Base-by-base conservation (phyloP, 2,888 invertebrate species). In the Esperia sulphurella region DNA sequence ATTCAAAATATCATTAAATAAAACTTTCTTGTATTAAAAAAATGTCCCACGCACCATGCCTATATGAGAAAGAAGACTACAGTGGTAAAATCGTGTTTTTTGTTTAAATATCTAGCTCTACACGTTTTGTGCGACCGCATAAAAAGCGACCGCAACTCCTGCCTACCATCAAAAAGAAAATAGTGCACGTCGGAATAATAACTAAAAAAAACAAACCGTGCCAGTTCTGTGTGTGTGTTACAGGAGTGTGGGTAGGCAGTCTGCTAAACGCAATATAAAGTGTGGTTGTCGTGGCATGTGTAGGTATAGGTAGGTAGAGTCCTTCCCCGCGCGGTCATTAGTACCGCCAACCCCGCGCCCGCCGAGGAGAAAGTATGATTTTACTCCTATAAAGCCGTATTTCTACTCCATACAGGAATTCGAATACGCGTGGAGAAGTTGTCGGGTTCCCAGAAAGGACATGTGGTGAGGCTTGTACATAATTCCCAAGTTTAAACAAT, bases 261-360 rank as follows among this genome's bases (percentile, higher is more conserved):
- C 76, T 77, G 84, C 84, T 87, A 86, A 86, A 86, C 86, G 86
- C 79, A 87, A 88, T 86, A 88, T 88, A 89, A 87, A 87, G 86
- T 85, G 86, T 79, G 87, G 85, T 85, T 84, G 85, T 83, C 81
- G 81, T 81, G 68, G 75, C 53, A 62, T 63, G 69, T 60, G 77
- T 83, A 83, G 75, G 74, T 79, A 77, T 78, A 76, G 78, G 79
- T 83, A 82, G 75, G 65, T 71, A 68, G 67, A 57, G 51, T 54
- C 81, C 85, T 79, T 84, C 88, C 87, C 87, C 89, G 83, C 90
- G 90, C 90, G 83, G 90, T 90, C 90, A 90, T 90, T 90, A 90
- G 90, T 76, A 70, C 77, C 79, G 71, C 75, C 65, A 69, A 61
- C 78, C 79, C 79, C 80, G 74, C 79, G 65, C 79, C 78, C 75